Evolutionary conservation across 1,140 invertebrate genomes (phyloP), one percentile per base, ranked within the genome.

Genomic region (Adelges cooleyi): DNA sequence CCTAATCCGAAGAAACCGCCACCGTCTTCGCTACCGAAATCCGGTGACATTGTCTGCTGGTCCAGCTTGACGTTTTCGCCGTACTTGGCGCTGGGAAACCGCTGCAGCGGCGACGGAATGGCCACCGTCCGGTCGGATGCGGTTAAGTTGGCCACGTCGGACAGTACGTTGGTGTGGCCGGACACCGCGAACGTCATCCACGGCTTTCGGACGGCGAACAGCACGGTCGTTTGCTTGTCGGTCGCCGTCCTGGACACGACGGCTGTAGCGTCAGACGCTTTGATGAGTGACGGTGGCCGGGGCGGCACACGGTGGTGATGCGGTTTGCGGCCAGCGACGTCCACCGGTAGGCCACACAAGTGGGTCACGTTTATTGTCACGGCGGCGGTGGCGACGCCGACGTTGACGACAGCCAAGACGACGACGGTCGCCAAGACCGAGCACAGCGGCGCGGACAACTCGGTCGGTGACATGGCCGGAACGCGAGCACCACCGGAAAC

Each of bases 51-150:
- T 8, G 25, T 48, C 5, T 48, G 56, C 15, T 46, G 56, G 27
- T 62, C 56, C 23, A 62, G 18, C 1, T 62, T 62, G 17, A 62
- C 56, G 25, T 62, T 62, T 8, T 62, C 56, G 17, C 25, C 42
- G 13, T 33, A 33, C 17, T 62, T 62, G 25, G 42, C 25, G 9
- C 56, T 48, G 11, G 56, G 56, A 10, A 62, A 48, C n/a, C 13
- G 23, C 11, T 33, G 29, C 11, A 33, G 11, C 25, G 1, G n/a
- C 11, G 20, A 42, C 3, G 0, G 1, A 6, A 46, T 23, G 6
- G 40, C 40, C 17, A 22, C 25, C 6, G 25, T 17, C 5, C 10
- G 17, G 9, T 22, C 1, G 22, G 17, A 11, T 13, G 2, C 0
- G 11, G n/a, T n/a, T n/a, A n/a, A n/a, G 9, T 22, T 2, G 22